These are phyloP conservation scores for Volucella inflata DNA, from an alignment of 2,888 invertebrate species.

Conservation along the genomic window DNA sequence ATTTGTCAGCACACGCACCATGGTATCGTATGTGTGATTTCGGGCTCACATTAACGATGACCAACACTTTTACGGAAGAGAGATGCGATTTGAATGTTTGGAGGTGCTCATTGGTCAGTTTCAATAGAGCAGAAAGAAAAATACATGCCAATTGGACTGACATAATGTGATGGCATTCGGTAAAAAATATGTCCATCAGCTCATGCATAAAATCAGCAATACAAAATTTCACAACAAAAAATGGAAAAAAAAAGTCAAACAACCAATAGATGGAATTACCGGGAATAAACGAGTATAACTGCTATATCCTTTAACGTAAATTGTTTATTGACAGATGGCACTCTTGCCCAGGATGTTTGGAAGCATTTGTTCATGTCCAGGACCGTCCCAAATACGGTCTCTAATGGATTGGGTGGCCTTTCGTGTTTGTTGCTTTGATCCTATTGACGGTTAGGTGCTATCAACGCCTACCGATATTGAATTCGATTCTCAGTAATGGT, in stretches of 20 bases:
- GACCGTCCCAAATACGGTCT: no score
- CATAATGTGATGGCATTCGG: slow-evolving; percentile 52
- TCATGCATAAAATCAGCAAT: slow-evolving; percentile 3
- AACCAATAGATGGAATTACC: no score
- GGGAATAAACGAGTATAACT: no score
- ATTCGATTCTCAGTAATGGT: slow-evolving; percentile 4
- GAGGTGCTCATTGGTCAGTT: not conserved
- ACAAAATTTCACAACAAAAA: no score
- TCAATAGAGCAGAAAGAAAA: slow-evolving; percentile 32
- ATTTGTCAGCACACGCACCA: slow-evolving; percentile 31
- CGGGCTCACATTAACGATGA: no score
- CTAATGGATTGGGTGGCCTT: no score
- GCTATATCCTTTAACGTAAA: no score
- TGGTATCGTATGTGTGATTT: not conserved
- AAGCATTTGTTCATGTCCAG: no score
- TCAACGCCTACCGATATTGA: slow-evolving; percentile 8
- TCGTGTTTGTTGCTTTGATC: not conserved
- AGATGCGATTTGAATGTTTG: slow-evolving; percentile 51
- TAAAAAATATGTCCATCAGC: slow-evolving; percentile 48
- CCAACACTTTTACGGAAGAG: slow-evolving; percentile 36
- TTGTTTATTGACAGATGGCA: no score
- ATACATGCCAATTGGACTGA: slow-evolving; percentile 50
- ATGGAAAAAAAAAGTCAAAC: no score
- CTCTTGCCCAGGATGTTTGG: no score
- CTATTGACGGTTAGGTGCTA: not conserved